phyloP scores from a whole-genome alignment of 2,888 invertebrate genomes.

The Cheilosia variabilis region DNA sequence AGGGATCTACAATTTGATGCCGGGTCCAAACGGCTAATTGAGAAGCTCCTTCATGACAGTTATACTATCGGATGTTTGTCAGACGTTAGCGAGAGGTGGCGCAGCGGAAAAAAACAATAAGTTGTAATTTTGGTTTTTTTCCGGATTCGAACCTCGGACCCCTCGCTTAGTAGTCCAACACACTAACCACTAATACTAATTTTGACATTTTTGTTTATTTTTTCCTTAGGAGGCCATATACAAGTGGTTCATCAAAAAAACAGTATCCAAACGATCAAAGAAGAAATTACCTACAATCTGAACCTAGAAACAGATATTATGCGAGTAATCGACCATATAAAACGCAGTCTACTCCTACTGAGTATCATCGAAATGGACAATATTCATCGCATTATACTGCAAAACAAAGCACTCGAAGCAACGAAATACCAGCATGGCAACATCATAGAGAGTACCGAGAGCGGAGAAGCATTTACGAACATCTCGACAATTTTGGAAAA shows the following conservation, averaged over 20 bases:
- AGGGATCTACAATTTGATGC: no score
- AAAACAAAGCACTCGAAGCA: not conserved
- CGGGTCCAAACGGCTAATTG: no score
- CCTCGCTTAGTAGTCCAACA: no score
- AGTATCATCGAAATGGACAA: not conserved
- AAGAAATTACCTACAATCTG: constrained; percentile 33
- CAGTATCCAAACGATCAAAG: constrained; percentile 29
- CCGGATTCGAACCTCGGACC: no score
- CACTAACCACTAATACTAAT: not conserved
- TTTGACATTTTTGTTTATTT: not conserved
- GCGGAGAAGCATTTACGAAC: constrained; percentile 55
- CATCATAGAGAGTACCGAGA: constrained; percentile 66
- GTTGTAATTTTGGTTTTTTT: no score
- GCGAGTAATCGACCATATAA: not conserved
- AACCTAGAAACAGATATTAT: not conserved
- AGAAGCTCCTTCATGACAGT: no score
- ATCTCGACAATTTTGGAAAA: constrained; percentile 57
- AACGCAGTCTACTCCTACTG: not conserved
- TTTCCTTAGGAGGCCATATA: constrained; percentile 28
- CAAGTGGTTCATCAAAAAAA: not conserved
- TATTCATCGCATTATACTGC: not conserved
- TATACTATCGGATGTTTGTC: no score
- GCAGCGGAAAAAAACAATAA: no score
- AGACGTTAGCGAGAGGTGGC: no score
- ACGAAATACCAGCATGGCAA: constrained; percentile 37